A percentile compares a stretch with the other conserved stretches of the same genome.
These are phyloP conservation scores for Ectemnius continuus DNA, from an alignment of 2,888 invertebrate species.

Conservation along the genomic window DNA sequence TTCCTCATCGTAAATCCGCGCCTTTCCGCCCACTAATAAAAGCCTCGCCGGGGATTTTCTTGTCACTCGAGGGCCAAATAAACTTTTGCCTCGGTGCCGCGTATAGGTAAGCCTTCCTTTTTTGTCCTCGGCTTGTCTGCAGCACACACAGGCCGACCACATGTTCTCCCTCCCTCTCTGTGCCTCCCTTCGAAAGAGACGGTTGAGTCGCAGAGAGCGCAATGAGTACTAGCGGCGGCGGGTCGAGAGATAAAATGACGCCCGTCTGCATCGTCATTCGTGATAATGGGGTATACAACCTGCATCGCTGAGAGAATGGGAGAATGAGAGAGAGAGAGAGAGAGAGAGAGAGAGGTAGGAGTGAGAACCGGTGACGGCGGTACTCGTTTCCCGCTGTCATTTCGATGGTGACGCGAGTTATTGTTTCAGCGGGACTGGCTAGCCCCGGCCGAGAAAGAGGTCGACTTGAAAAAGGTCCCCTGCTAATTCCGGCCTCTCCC, in stretches of 20 bases:
- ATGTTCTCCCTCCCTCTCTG: no score
- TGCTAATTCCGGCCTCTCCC: slow-evolving; percentile 2
- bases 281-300: slow-evolving; percentile 60
- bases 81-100: slow-evolving; percentile 44
- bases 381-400: slow-evolving; percentile 53
- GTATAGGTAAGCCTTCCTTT: slow-evolving; percentile 41
- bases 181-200: neutral
- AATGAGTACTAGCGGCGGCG: slow-evolving; percentile 40
- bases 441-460: neutral
- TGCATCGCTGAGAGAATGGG: slow-evolving; percentile 24
- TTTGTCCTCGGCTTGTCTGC: slow-evolving; percentile 21
- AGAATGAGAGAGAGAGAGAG: slow-evolving; percentile 14
- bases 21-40: slow-evolving; percentile 50
- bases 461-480: slow-evolving; percentile 27
- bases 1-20: slow-evolving; percentile 14
- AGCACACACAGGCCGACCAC: slow-evolving; percentile 1
- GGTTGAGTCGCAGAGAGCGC: neutral
- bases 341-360: no score
- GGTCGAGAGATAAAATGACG: slow-evolving; percentile 65
- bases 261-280: slow-evolving; percentile 70
- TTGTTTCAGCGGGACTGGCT: slow-evolving; percentile 45
- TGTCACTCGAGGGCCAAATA: slow-evolving; percentile 61
- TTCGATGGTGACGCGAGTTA: slow-evolving; percentile 43
- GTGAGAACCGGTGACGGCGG: slow-evolving; percentile 4
- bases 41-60: slow-evolving; percentile 58